These are phyloP conservation scores for Leucoptera coffeella DNA, from an alignment of 2,888 invertebrate genomes.

Conservation along the genomic window DNA sequence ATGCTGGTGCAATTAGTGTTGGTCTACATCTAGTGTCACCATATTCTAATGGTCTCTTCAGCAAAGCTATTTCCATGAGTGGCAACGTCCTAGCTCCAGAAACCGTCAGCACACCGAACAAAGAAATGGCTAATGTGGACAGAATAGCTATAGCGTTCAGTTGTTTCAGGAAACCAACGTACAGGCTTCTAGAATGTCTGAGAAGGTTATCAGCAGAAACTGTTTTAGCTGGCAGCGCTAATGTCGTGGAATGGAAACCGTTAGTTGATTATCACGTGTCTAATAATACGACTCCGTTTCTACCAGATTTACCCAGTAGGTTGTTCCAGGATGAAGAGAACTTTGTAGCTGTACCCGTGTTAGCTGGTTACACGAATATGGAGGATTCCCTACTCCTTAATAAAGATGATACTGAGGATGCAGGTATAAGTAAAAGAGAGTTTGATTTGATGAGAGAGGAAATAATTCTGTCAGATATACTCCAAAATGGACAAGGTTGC, in stretches of 20 bases:
- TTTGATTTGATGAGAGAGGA: conserved; percentile 61
- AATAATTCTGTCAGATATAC: conserved; percentile 55
- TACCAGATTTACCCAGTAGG: conserved; percentile 60
- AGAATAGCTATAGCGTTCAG: conserved; percentile 60
- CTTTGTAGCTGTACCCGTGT: conserved; percentile 62
- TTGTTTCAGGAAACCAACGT: conserved; percentile 63
- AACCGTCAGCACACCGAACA: conserved; percentile 57
- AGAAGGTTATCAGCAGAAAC: conserved; percentile 54
- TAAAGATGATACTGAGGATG: conserved; percentile 51
- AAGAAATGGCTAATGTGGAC: conserved; percentile 57
- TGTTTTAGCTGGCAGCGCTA: conserved; percentile 57
- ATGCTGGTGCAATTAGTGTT: conserved; percentile 72
- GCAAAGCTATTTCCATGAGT: conserved; percentile 77
- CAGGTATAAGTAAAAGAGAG: conserved; percentile 53
- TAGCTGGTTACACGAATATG: conserved; percentile 77
- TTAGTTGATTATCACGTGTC: conserved; percentile 66
- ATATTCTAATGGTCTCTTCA: conserved; percentile 61
- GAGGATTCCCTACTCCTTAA: conserved; percentile 67
- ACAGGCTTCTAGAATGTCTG: conserved; percentile 62
- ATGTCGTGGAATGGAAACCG: conserved; percentile 65
- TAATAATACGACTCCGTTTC: conserved; percentile 59
- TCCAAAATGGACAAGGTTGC: conserved; percentile 48
- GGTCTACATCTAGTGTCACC: conserved; percentile 68
- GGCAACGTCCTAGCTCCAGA: conserved; percentile 62
- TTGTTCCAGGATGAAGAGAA: conserved; percentile 56